Evolutionary conservation across 1,140 invertebrate genomes (phyloP).

Genomic region (Belonocnema kinseyi): DNA sequence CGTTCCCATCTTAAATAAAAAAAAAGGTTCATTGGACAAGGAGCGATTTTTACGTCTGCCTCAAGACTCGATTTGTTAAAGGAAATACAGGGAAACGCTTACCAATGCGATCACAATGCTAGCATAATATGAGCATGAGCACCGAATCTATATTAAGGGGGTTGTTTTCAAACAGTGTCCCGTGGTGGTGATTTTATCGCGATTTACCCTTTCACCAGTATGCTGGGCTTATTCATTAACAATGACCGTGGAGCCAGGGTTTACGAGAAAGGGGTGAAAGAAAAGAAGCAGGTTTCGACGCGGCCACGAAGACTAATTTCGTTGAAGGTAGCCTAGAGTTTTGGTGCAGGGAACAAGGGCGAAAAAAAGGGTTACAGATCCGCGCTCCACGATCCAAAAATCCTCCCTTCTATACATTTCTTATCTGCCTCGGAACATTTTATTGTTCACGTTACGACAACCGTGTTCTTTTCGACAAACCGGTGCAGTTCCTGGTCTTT

Average conservation of each 20-base stretch:
- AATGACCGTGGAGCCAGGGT: conserved; percentile 48
- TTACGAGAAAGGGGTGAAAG: conserved; percentile 35
- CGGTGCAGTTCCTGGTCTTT: background rate
- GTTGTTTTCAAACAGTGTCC: conserved; percentile 47
- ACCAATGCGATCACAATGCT: conserved; percentile 56
- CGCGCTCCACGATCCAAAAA: conserved; percentile 4
- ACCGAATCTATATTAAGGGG: conserved; percentile 44
- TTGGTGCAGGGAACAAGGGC: conserved; percentile 33
- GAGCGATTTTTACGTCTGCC: background rate
- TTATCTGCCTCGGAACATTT: conserved; percentile 18
- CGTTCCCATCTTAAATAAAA: conserved; percentile 8
- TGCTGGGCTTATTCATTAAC: conserved; percentile 39
- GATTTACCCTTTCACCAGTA: conserved; percentile 45
- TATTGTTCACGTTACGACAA: background rate
- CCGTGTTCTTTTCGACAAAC: conserved; percentile 6
- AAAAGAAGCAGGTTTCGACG: conserved; percentile 51
- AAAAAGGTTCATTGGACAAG: conserved; percentile 38
- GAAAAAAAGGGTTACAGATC: conserved; percentile 39
- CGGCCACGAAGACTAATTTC: conserved; percentile 54
- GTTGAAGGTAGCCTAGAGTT: conserved; percentile 36
- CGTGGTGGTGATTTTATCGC: conserved; percentile 50
- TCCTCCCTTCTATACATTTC: background rate
- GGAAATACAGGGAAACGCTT: conserved; percentile 37
- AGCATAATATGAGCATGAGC: conserved; percentile 41
- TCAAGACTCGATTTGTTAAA: conserved; percentile 37